Evolutionary conservation across 2,888 invertebrate species (phyloP), one percentile per base, ranked within the genome.

Genomic region (Tetranychus piercei): DNA sequence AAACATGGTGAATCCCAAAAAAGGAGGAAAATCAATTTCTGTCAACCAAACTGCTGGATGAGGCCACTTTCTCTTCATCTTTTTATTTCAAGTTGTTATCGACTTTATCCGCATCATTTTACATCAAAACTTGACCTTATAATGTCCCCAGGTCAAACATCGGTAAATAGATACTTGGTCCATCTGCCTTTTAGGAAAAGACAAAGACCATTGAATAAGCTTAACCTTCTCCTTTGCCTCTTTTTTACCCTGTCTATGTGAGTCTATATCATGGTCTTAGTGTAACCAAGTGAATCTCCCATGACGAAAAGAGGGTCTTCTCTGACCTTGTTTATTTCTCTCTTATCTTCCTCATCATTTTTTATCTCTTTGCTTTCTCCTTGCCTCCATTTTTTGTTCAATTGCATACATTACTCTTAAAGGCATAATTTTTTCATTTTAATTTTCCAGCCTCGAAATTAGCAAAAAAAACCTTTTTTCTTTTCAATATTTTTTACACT

Each of bases 311-410:
- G 15, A 55, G 55, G 55, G 9, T 55, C 15, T 55, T 55, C 55
- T 55, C 55, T 55, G 55, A 55, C 55, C 55, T 55, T 55, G 55
- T 55, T 55, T 55, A 9, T 55, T 2, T 5, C 23, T 22, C n/a
- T 22, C n/a, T 22, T 67, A 11, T 67, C 67, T 67, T 22, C 23
- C 67, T 67, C 67, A 55, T 55, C 11, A 18, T n/a, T 67, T 22
- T n/a, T 11, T n/a, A n/a, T 67, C 67, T 67, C 67, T 67, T 67
- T 22, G n/a, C 67, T n/a, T 22, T 67, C n/a, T 67, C 23, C n/a
- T 67, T 22, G n/a, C 67, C n/a, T 22, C n/a, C 67, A 22, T 15
- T 55, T 55, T 55, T 55, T 55, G 1, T 15, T 5, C 55, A 55
- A 55, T 55, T 55, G 9, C 15, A 15, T 15, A 55, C 15, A 55